A percentile compares a stretch with the other conserved stretches of the same genome.
phyloP scores from a whole-genome alignment of 2,888 invertebrate species.

The Panopea generosa region DNA sequence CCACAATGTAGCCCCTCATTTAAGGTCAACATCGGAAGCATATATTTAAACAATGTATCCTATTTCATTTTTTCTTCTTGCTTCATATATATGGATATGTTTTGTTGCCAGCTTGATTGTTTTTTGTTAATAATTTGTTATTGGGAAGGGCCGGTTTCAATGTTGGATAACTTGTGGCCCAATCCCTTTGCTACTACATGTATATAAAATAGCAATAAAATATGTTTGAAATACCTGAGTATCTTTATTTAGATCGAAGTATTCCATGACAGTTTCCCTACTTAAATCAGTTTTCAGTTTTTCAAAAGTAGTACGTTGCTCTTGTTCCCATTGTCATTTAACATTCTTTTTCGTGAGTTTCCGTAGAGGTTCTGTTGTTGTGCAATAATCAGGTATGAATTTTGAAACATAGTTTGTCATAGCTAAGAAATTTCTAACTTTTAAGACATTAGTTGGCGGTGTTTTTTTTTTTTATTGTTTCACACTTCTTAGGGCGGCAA shows the following conservation, averaged over 20 bases:
- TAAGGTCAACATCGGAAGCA: too few relatives aligned
- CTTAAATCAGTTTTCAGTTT: slow-evolving; percentile 45
- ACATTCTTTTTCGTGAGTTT: slow-evolving; percentile 2
- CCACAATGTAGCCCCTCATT: too few relatives aligned
- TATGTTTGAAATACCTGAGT: neutral
- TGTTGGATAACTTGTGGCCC: too few relatives aligned
- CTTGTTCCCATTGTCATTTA: slow-evolving; percentile 9
- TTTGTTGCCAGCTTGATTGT: too few relatives aligned
- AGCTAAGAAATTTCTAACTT: neutral
- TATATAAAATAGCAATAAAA: too few relatives aligned
- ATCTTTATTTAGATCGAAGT: slow-evolving; percentile 45
- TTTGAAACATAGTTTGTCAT: slow-evolving; percentile 36
- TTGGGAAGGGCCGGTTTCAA: too few relatives aligned
- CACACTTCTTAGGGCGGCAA: slow-evolving; percentile 13
- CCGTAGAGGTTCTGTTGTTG: slow-evolving; percentile 3
- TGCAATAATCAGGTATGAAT: slow-evolving; percentile 24
- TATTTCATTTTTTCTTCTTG: too few relatives aligned
- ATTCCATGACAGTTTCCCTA: slow-evolving; percentile 13
- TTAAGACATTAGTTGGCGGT: neutral
- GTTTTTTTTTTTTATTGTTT: neutral
- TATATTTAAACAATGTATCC: too few relatives aligned
- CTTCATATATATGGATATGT: too few relatives aligned
- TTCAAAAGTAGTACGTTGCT: slow-evolving; percentile 55
- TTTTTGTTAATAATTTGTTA: too few relatives aligned
- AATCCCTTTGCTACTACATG: too few relatives aligned